Percentiles rank a stretch among this genome's conserved stretches.
phyloP scores from a whole-genome alignment of 2,113 vertebrate species.

The Pachypanchax playfairii region DNA sequence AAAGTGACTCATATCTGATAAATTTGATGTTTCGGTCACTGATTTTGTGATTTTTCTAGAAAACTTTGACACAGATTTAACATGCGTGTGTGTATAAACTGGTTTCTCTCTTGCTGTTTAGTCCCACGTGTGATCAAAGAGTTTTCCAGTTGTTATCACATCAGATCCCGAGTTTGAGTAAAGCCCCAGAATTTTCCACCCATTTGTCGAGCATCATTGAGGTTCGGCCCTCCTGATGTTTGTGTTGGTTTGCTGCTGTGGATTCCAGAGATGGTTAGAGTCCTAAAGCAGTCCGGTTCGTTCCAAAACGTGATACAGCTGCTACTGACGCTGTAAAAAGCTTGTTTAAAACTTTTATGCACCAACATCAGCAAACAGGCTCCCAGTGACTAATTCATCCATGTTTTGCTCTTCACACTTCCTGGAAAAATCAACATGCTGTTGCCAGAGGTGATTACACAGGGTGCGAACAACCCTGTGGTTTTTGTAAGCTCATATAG shows the following conservation, averaged over 20 bases:
- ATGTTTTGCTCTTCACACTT: conserved; percentile 23
- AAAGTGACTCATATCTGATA: too few species aligned
- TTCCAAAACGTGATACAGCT: not conserved
- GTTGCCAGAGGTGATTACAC: conserved; percentile 38
- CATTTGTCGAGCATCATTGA: not conserved
- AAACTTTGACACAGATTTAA: too few species aligned
- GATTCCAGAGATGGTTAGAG: not conserved
- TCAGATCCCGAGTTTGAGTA: too few species aligned
- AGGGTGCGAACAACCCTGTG: conserved; percentile 23
- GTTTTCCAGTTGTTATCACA: too few species aligned
- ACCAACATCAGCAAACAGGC: not conserved
- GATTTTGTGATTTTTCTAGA: too few species aligned
- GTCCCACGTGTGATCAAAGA: too few species aligned
- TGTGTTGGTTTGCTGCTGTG: not conserved
- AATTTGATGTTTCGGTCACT: too few species aligned
- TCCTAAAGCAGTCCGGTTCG: conserved; percentile 1
- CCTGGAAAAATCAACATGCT: conserved; percentile 30
- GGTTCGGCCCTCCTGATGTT: not conserved
- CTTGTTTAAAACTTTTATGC: not conserved
- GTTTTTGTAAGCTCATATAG: conserved; percentile 27
- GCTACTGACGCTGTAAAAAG: not conserved
- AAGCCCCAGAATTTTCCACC: not conserved
- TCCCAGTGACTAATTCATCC: not conserved
- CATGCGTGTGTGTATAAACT: too few species aligned
- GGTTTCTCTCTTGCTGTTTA: too few species aligned